Evolutionary conservation across 2,797 vertebrate genomes (phyloP), one percentile per base, ranked within the genome.

Genomic region (Sebastiscus albofasciatus): DNA sequence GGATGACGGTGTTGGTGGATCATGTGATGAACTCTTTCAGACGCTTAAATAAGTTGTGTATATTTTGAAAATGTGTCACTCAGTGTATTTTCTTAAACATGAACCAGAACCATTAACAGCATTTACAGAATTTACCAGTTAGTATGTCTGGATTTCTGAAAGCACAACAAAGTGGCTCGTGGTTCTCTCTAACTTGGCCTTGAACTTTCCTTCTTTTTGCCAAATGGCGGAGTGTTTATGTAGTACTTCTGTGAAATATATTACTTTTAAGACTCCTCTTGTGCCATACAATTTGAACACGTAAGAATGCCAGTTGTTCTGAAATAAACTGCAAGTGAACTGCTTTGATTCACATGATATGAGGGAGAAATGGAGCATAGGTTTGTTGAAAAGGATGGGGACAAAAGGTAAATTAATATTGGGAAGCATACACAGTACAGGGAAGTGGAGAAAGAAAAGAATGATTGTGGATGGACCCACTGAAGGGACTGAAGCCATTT

Each of bases 1-100:
- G 34, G 60, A 4, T 33, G 56, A 61, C 33, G 11, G 39, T 61
- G 69, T 31, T 59, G 26, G 26, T 5, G 31, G 26, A 52, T 8
- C 29, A 3, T 58, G 42, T 12, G 24, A 36, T 62, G 31, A 66
- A 27, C 29, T 76, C 22, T 26, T 14, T 62, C 9, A 10, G 24
- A 72, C 22, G 10, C 1, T 20, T 18, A 42, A 16, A 42, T 42
- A 42, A 42, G 9, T 70, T 76, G 5, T 89, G 72, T 79, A 42
- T 80, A 76, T 91, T 67, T 69, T 76, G 58, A 81, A 65, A 74
- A 78, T n/a, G 74, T 89, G 89, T 49, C 76, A 52, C 8, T 27
- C n/a, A 5, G 4, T 39, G 26, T 20, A 4, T 64, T 26, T 64
- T 58, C 52, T 36, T 65, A 14, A 26, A 42, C n/a, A 1, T 13